Evolutionary conservation across 2,113 vertebrate species (phyloP).

Genomic region (Amphiprion ocellaris): DNA sequence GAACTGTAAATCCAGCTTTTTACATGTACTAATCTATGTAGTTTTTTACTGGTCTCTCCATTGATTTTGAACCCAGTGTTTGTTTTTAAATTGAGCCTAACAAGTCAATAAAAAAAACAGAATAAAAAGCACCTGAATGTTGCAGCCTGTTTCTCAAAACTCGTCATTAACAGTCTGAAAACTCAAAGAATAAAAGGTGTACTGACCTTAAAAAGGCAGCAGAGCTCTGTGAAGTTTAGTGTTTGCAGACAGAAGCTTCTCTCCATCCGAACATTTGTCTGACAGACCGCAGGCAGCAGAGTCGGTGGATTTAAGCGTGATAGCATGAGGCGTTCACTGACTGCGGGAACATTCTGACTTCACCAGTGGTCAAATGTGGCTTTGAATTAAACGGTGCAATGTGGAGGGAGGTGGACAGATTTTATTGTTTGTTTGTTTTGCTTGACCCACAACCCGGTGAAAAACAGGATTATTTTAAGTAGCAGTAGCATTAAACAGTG

Average conservation of each 20-base stretch:
- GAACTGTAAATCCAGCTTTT: background rate
- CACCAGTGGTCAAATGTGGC: no score
- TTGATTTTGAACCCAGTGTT: no score
- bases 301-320: background rate
- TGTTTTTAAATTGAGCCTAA: background rate
- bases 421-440: no score
- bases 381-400: no score
- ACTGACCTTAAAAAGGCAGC: conserved; percentile 34
- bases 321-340: background rate
- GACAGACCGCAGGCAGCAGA: background rate
- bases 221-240: background rate
- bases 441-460: no score
- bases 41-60: no score
- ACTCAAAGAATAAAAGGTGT: background rate
- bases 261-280: conserved; percentile 11
- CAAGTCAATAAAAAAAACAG: background rate
- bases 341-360: background rate
- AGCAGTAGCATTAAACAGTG: no score
- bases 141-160: no score
- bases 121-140: background rate
- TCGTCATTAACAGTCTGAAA: no score
- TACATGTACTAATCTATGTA: no score
- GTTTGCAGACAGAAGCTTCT: background rate
- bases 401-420: no score
- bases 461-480: no score